Base-by-base conservation (phyloP, 1,140 invertebrate species). In the Drosophila tropicalis region DNA sequence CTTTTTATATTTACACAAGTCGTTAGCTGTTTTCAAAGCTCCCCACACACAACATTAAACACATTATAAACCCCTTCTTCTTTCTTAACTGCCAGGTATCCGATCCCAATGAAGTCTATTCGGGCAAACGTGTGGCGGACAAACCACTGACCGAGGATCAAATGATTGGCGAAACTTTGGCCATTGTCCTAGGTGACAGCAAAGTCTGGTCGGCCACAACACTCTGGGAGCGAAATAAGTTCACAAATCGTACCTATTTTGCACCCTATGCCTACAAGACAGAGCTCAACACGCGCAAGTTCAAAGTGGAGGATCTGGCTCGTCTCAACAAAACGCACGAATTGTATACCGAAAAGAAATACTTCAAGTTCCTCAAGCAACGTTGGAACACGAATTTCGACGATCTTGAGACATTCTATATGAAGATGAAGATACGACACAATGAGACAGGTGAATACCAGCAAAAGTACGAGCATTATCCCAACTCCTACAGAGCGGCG, bases 181-280 rank as follows among this genome's bases (percentile, higher is more conserved):
- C 98, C 15, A 94, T 98, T 56, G 95, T 99, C 0, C 94, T 99
- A 81, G 97, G 97, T 19, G 97, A 99, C 92, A 96, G 96, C 51
- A 96, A 96, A 92, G 96, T 99, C 72, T 97, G 97, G 95, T 96
- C 96, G 6, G 97, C 97, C 68, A 97, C 97, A 29, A 97, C 96
- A 15, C 98, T 96, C 91, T 99, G 98, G 97, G 98, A 99, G 89
- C 94, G 97, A 51, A 98, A 99, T 91, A 98, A 99, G 93, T 99
- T 99, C 92, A 96, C 97, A 0, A 98, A 98, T 91, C 92, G 97
- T 81, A 97, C 97, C 36, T 94, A 96, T 67, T 99, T 99, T 92
- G 98, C 97, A 17, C 98, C 98, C 0, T 98, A 96, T 92, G 98
- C 98, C 25, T 99, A 97, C 92, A 98, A 98, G 87, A 95, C 94